These are phyloP conservation scores for Botia kubotai DNA, from an alignment of 2,797 vertebrate species.

Conservation along the genomic window DNA sequence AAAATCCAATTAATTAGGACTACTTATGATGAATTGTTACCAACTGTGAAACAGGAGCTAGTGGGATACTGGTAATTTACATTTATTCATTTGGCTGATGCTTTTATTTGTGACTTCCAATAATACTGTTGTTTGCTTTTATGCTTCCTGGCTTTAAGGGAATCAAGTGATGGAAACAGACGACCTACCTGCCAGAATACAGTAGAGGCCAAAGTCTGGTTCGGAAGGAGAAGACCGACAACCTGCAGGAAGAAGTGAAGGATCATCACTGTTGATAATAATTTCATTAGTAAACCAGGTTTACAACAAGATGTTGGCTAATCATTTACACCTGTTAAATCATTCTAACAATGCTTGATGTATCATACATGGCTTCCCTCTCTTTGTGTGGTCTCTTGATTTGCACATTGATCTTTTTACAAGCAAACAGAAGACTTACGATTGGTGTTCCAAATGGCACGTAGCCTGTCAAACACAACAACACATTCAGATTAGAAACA, in stretches of 20 bases:
- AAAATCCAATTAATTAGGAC: neutral
- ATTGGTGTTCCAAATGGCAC: slow-evolving; percentile 98
- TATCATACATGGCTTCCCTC: neutral
- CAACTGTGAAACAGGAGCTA: slow-evolving; percentile 1
- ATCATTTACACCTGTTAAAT: slow-evolving; percentile 12
- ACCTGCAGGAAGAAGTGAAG: slow-evolving; percentile 76
- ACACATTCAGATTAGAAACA: slow-evolving; percentile 57
- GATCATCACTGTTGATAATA: neutral
- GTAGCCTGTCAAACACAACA: slow-evolving; percentile 83
- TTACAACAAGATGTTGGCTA: neutral
- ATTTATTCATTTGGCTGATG: neutral
- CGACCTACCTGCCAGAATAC: slow-evolving; percentile 88
- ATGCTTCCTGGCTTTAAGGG: neutral
- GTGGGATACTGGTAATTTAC: slow-evolving; percentile 4
- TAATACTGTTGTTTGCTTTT: slow-evolving; percentile 1
- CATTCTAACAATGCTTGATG: neutral
- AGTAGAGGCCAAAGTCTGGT: slow-evolving; percentile 87
- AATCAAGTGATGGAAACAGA: neutral
- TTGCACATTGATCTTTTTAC: slow-evolving; percentile 4
- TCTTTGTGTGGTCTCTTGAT: slow-evolving; percentile 9
- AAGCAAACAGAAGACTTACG: slow-evolving; percentile 82
- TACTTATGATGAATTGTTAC: neutral
- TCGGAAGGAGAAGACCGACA: slow-evolving; percentile 87
- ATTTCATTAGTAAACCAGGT: neutral
- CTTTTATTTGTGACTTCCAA: neutral